phyloP scores from a whole-genome alignment of 2,113 vertebrate species.

The Brienomyrus brachyistius region DNA sequence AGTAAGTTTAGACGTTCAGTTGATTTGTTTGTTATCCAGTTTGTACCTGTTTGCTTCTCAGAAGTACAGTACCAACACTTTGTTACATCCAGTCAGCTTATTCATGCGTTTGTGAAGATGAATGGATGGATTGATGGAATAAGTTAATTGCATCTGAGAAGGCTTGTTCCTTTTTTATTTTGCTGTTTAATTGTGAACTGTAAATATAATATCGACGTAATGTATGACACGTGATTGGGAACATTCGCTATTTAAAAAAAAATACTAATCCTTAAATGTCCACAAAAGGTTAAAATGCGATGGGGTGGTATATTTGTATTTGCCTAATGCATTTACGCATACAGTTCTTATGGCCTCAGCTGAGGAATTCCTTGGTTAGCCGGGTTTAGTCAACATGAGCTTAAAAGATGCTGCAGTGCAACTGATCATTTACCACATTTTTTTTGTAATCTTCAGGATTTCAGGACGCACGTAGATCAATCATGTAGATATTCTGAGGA shows the following conservation, averaged over 20 bases:
- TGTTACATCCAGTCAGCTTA: neutral
- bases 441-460: constrained; percentile 61
- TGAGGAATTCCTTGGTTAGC: neutral
- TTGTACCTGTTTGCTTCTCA: neutral
- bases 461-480: constrained; percentile 85
- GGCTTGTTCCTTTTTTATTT: neutral
- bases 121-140: neutral
- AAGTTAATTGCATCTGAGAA: neutral
- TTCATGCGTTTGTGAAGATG: neutral
- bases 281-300: neutral
- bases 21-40: neutral
- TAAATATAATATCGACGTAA: neutral
- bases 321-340: neutral
- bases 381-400: neutral
- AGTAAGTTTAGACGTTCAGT: constrained; percentile 24
- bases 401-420: neutral
- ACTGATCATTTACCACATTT: neutral
- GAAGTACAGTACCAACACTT: neutral
- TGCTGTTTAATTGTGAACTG: neutral
- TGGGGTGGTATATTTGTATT: neutral
- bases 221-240: neutral
- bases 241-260: neutral
- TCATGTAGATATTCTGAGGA: constrained; percentile 92
- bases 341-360: neutral
- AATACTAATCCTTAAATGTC: neutral